Base-by-base conservation (phyloP, 2,113 vertebrate genomes). In the Camarhynchus parvulus region DNA sequence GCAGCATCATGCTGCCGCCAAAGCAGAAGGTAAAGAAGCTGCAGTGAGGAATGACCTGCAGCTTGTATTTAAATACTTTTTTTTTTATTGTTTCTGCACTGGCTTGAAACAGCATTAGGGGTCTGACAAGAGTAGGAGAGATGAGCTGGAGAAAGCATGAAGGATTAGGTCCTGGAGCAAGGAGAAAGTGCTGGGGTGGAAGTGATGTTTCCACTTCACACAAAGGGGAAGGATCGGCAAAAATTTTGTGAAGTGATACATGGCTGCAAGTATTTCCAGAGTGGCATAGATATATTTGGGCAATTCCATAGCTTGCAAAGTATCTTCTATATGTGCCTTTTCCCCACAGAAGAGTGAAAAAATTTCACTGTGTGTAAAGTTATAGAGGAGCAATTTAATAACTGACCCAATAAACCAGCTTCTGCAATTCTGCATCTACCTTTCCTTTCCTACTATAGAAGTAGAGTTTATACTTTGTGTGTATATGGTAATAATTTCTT, bases 1-100 rank as follows among this genome's bases (percentile, higher is more conserved):
- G 49, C 28, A 85, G 16, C 37, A 62, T 50, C n/a, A 15, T 13
- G 35, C 64, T 88, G 85, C 83, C 90, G 90, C 85, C 88, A 96
- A 92, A 88, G 58, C 50, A 94, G 53, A 78, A 90, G 63, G 67
- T 41, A 66, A 90, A 93, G 58, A 73, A 77, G 15, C 72, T 88
- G 88, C 95, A 88, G 85, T 83, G 59, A 85, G 41, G 41, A 88
- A 66, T 50, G 59, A 83, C 62, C 75, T 80, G 59, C 63, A 80
- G 25, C 47, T 90, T 80, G 46, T 69, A 66, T 64, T 88, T 53
- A 59, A 33, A 44, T 64, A 1, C 10, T 27, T 20, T 59, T 37
- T 66, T 33, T 55, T 31, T 7, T 33, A 10, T 28, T 17, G 22
- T 50, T 83, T 86, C 87, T 68, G 20, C 6, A 7, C 20, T 46